phyloP scores from a whole-genome alignment of 1,140 invertebrate species.

The Euura lappo region DNA sequence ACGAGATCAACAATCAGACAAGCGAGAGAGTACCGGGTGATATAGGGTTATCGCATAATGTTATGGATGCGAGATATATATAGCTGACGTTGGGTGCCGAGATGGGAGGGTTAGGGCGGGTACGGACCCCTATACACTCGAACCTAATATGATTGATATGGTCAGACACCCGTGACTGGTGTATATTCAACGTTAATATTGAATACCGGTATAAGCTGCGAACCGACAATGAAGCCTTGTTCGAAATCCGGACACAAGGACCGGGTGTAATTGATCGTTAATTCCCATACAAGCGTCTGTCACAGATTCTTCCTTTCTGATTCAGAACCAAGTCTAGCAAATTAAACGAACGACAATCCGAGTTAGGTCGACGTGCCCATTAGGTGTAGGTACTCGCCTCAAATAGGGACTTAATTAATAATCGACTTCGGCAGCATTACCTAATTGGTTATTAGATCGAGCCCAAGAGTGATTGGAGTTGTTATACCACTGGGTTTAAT shows the following conservation, averaged over 20 bases:
- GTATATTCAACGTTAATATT: neutral
- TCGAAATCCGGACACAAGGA: neutral
- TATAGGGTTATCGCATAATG: no score
- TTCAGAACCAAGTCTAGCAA: neutral
- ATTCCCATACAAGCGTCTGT: neutral
- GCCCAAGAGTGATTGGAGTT: neutral
- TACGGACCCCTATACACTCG: neutral
- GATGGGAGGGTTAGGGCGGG: neutral
- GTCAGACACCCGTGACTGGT: slow-evolving; percentile 1
- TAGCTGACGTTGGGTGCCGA: neutral
- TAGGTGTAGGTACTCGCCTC: no score
- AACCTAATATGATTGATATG: neutral
- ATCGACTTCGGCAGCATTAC: neutral
- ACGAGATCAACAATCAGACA: neutral
- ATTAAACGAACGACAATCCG: neutral
- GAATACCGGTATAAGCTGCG: neutral
- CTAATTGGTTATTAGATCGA: slow-evolving; percentile 2
- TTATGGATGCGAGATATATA: neutral
- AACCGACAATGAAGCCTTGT: neutral
- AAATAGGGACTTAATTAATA: neutral
- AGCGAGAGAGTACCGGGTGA: neutral
- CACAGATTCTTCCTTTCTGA: neutral
- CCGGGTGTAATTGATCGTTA: neutral
- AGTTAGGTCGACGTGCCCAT: no score
- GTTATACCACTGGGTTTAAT: no score